Base-by-base conservation (phyloP, 2,888 invertebrate genomes). In the Archaeoteleia sp. region DNA sequence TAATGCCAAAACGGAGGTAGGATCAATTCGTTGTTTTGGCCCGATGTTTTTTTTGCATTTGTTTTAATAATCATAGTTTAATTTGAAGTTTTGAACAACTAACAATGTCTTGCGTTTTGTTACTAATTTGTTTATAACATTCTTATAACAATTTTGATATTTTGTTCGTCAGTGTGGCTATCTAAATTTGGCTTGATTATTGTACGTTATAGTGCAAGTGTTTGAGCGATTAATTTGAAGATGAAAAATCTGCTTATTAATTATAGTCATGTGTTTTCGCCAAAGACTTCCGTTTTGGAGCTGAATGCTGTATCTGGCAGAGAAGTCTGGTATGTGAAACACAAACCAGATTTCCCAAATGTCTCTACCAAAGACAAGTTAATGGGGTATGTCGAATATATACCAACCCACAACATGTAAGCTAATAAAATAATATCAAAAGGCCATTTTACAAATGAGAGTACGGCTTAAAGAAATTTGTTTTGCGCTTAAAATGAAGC, bases 261-360 rank as follows among this genome's bases (percentile, higher is more conserved):
- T 53, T 42, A 53, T 20, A 40, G 39, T 40, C 27, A 51, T n/a
- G 23, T 51, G 40, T 40, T 39, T 39, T 29, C 37, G 10, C n/a
- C 17, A 20, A 46, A 55, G 55, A 55, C 55, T 57, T 57, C 57
- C 46, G 30, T 40, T 46, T 39, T 10, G 7, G 9, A 6, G 39
- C 17, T 9, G 30, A 32, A 23, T 39, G 14, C 7, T 14, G 40
- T 48, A 12, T 49, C 58, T 48, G 51, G 57, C 32, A 13, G 35
- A n/a, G 42, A 48, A 42, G 34, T 57, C 57, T 57, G 61, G 29
- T 25, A 14, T 25, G 40, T 30, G 39, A 58, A 67, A 69, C 63
- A 55, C 48, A 71, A 67, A 61, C 62, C 71, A 73, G 73, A 71
- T 67, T 71, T 70, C 57, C 55, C 35, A 51, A 57, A 65, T 54